phyloP scores from a whole-genome alignment of 2,888 invertebrate genomes.

The Pteria penguin region DNA sequence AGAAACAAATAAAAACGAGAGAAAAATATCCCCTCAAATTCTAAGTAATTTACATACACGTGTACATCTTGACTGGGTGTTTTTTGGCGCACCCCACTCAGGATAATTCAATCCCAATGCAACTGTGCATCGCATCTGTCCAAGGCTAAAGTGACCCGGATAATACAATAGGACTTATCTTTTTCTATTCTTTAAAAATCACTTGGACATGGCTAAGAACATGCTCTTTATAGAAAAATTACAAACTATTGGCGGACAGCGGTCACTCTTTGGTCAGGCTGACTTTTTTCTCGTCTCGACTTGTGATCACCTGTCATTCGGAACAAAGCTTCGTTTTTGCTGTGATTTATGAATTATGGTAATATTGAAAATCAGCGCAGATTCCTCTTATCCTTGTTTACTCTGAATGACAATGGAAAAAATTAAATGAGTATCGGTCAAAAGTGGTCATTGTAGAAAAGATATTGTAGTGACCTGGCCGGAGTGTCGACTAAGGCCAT shows the following conservation, averaged over 20 bases:
- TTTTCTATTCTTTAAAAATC: neutral
- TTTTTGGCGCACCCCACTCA: neutral
- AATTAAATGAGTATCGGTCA: neutral
- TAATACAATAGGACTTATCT: neutral
- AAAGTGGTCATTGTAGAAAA: conserved; percentile 2
- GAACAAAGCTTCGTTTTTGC: neutral
- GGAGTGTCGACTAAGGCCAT: conserved; percentile 29
- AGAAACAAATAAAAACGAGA: no score
- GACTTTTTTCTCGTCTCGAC: conserved; percentile 12
- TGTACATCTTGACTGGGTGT: neutral
- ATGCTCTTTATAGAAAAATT: neutral
- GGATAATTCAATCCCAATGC: neutral
- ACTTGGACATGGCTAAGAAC: neutral
- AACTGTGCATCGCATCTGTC: neutral
- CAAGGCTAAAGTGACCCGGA: neutral
- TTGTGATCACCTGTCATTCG: conserved; percentile 22
- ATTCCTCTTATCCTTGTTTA: neutral
- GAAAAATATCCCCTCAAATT: no score
- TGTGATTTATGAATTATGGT: conserved; percentile 8
- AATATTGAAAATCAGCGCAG: neutral
- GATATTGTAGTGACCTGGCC: conserved; percentile 32
- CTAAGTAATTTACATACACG: neutral
- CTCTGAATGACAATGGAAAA: neutral
- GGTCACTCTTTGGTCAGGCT: conserved; percentile 18
- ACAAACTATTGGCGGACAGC: neutral